These are phyloP conservation scores for Corella eumyota DNA, from an alignment of 23 tunicate genomes.

Conservation along the genomic window DNA sequence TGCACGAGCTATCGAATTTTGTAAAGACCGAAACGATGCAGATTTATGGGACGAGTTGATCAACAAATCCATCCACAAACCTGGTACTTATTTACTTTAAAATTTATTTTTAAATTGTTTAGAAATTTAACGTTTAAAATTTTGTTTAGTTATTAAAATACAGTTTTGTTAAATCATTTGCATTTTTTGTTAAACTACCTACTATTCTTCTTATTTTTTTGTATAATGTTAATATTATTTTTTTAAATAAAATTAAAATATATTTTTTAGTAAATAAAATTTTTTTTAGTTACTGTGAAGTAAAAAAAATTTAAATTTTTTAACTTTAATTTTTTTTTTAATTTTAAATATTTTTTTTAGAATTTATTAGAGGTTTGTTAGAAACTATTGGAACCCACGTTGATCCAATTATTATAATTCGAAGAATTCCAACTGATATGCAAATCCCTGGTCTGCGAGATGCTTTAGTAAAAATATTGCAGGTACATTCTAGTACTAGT, in stretches of 20 bases:
- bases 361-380: constrained; percentile 59
- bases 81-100: constrained; percentile 13
- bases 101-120: not conserved
- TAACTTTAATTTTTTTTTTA: no score
- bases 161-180: no score
- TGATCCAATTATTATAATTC: constrained; percentile 69
- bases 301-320: no score
- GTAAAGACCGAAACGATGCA: constrained; percentile 80
- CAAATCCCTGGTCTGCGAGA: constrained; percentile 84
- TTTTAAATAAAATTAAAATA: no score
- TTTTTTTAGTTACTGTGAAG: no score
- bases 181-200: no score
- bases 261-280: no score
- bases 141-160: not conserved
- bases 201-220: no score
- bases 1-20: constrained; percentile 64
- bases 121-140: not conserved
- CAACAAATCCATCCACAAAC: constrained; percentile 63
- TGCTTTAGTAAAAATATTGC: constrained; percentile 82
- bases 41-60: constrained; percentile 88
- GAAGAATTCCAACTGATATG: constrained; percentile 56
- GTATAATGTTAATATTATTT: no score
- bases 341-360: no score
- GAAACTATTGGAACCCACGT: constrained; percentile 91
- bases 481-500: constrained; percentile 19